These are phyloP conservation scores for Cercopithecus mitis DNA, from an alignment of 2,797 vertebrate species.

Conservation along the genomic window DNA sequence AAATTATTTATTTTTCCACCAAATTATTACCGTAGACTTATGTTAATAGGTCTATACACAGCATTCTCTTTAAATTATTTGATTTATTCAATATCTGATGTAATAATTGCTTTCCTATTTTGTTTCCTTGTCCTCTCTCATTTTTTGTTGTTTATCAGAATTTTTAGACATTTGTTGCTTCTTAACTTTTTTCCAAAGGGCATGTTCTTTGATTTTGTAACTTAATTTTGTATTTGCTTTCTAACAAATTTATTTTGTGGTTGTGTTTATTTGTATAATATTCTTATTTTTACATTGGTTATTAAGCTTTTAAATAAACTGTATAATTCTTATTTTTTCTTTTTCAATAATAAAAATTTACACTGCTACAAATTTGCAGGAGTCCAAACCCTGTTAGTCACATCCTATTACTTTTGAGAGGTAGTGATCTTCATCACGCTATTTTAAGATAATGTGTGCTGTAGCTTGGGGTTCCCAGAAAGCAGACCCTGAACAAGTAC, in stretches of 20 bases:
- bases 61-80: conserved; percentile 10
- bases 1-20: background rate
- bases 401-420: background rate
- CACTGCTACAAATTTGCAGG: background rate
- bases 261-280: background rate
- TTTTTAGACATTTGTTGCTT: background rate
- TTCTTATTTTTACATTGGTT: background rate
- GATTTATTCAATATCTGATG: background rate
- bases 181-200: background rate
- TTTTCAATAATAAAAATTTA: background rate
- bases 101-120: background rate
- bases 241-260: background rate
- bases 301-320: background rate
- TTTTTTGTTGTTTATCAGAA: background rate
- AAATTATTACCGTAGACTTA: background rate
- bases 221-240: background rate
- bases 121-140: background rate
- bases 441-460: background rate
- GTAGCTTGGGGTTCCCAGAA: background rate
- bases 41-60: background rate
- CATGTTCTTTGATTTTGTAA: background rate
- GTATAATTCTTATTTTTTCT: background rate
- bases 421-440: background rate
- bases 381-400: background rate
- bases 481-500: background rate